Base-by-base conservation (phyloP, 2,797 vertebrate species). In the Lacerta viridis region DNA sequence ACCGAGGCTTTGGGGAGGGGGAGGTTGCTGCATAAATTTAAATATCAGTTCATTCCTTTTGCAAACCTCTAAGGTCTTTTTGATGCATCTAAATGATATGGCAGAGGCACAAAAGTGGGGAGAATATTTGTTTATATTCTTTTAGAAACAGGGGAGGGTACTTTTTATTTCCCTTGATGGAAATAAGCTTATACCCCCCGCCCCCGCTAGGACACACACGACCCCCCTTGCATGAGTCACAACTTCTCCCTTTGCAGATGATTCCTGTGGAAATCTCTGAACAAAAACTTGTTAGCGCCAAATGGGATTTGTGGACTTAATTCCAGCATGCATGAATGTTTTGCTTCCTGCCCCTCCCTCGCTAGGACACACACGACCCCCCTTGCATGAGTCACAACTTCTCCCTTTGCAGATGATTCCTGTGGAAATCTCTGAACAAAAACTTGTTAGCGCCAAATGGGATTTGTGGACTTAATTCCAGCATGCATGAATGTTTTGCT, bases 271-370 rank as follows among this genome's bases (percentile, higher is more conserved):
- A 91, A 61, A 80, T 91, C 33, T 59, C 59, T 79, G 61, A 81
- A 79, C 46, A 94, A 89, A 55, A 93, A 90, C 91, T 91, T 87
- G 78, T 93, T 93, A 93, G 87, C 43, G 43, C 90, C 50, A 90
- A 66, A 81, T 64, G 33, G 87, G 90, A 84, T 93, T 91, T 92
- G 87, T 89, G 66, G 39, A 59, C 82, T 86, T 72, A 79, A 33
- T 74, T 90, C 88, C 76, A 84, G 74, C 61, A 86, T 1, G 74
- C 61, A 86, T 1, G 76, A 9, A 8, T 3, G 1, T 23, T 2
- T 0, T 4, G 0, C 25, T 41, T 27, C 0, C 1, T 0, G 55
- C 39, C 50, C 1, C 7, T n/a, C n/a, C n/a, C n/a, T n/a, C n/a
- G n/a, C n/a, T n/a, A n/a, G n/a, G n/a, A n/a, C n/a, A n/a, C n/a